These are phyloP conservation scores for Caradrina clavipalpis DNA, from an alignment of 2,888 invertebrate genomes.

Conservation along the genomic window DNA sequence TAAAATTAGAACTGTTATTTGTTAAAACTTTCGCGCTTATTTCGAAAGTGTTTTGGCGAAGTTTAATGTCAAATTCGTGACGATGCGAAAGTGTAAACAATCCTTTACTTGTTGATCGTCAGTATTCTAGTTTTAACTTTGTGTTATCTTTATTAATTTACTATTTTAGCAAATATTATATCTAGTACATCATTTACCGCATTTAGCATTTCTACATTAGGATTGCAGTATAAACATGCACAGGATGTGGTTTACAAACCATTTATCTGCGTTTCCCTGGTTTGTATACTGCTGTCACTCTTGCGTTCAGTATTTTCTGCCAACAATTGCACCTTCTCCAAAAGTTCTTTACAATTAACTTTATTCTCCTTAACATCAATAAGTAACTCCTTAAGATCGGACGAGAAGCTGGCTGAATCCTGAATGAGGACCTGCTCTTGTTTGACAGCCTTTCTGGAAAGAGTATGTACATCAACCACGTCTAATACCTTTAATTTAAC, in stretches of 20 bases:
- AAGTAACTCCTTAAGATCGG: conserved; percentile 87
- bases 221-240: background rate
- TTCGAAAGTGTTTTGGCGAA: background rate
- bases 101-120: background rate
- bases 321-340: conserved; percentile 86
- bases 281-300: conserved; percentile 86
- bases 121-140: background rate
- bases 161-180: background rate
- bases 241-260: conserved; percentile 71
- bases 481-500: background rate
- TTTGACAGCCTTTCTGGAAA: conserved; percentile 87
- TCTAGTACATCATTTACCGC: background rate
- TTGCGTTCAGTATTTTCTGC: conserved; percentile 83
- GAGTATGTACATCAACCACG: background rate
- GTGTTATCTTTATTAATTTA: no score
- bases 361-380: conserved; percentile 87
- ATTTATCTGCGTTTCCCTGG: conserved; percentile 90
- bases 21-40: background rate
- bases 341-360: conserved; percentile 82
- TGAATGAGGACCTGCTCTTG: conserved; percentile 88
- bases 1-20: background rate
- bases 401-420: conserved; percentile 87
- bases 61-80: background rate
- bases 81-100: background rate
- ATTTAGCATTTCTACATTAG: background rate